Conservation (phyloP, 2,888 invertebrate species). For the Chydorus sphaericus region DNA sequence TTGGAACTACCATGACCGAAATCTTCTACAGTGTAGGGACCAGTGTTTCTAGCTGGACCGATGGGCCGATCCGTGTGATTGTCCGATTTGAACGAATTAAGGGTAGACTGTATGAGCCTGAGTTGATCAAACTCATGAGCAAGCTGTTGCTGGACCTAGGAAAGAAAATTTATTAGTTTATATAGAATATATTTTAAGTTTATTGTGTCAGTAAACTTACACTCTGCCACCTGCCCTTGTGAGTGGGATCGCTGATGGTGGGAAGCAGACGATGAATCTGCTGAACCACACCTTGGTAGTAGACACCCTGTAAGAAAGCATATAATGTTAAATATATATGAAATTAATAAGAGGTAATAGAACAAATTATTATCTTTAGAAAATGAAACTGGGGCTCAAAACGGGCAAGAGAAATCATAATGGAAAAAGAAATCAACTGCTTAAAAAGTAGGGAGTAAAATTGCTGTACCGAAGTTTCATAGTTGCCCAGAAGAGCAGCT, state of each 20-base stretch:
- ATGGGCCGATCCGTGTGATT: slow-evolving; percentile 10
- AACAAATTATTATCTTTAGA: too few species aligned
- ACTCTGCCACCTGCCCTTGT: slow-evolving; percentile 80
- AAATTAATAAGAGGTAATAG: too few species aligned
- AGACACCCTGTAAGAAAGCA: too few species aligned
- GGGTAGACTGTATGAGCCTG: slow-evolving; percentile 59
- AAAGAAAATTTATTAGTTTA: slow-evolving; percentile 8
- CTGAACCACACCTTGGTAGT: slow-evolving; percentile 83
- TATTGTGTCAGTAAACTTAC: slow-evolving; percentile 33
- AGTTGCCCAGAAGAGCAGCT: slow-evolving; percentile 87
- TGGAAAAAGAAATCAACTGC: too few species aligned
- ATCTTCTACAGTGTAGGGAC: not conserved
- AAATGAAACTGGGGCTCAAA: too few species aligned
- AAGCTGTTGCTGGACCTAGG: slow-evolving; percentile 72
- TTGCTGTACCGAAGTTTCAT: slow-evolving; percentile 87
- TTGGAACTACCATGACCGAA: not conserved
- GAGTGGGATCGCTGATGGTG: slow-evolving; percentile 60
- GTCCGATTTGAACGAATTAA: slow-evolving; percentile 57
- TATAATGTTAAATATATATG: too few species aligned
- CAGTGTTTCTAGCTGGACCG: not conserved
- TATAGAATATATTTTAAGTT: not conserved
- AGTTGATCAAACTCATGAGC: slow-evolving; percentile 79
- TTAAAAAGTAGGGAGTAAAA: too few species aligned
- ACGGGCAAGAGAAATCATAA: too few species aligned
- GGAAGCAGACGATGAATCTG: slow-evolving; percentile 72